A percentile compares a stretch with the other conserved stretches of the same genome.
Conservation (phyloP, 1,140 invertebrate species). For the Drosophila fuyamai region DNA sequence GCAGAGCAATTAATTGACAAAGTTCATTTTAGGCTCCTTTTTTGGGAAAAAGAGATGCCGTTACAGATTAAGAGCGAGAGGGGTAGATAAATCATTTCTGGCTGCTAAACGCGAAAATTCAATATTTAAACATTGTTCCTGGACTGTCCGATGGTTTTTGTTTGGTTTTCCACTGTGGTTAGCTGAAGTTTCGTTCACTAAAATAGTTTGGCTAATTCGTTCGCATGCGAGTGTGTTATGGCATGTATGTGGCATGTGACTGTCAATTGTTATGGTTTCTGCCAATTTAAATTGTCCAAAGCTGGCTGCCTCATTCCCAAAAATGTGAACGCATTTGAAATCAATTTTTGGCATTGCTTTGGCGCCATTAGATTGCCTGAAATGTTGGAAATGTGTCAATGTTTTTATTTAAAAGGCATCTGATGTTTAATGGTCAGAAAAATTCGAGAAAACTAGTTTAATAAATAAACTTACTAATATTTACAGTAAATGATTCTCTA, state of each 20-base stretch:
- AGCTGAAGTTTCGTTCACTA: conserved; percentile 39
- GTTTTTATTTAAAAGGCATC: conserved; percentile 15
- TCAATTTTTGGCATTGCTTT: conserved; percentile 44
- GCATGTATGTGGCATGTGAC: conserved; percentile 73
- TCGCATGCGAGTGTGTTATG: conserved; percentile 37
- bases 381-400: conserved; percentile 45
- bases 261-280: conserved; percentile 71
- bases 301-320: not conserved
- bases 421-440: conserved; percentile 6
- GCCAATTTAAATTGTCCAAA: conserved; percentile 57
- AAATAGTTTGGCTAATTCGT: conserved; percentile 43
- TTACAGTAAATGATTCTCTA: too few relatives aligned
- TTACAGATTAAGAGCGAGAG: not conserved
- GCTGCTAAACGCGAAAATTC: conserved; percentile 60
- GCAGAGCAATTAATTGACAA: conserved; percentile 79
- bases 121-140: conserved; percentile 71
- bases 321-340: conserved; percentile 27
- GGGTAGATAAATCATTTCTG: conserved; percentile 42
- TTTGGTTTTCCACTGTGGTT: conserved; percentile 52
- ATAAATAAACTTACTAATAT: not conserved
- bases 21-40: conserved; percentile 72
- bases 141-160: conserved; percentile 29
- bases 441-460: not conserved
- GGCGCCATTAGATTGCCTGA: conserved; percentile 18
- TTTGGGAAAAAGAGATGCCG: conserved; percentile 15